A percentile compares a stretch with the other conserved stretches of the same genome.
Evolutionary conservation across 2,797 vertebrate species (phyloP).

Genomic region (Phataginus tricuspis): DNA sequence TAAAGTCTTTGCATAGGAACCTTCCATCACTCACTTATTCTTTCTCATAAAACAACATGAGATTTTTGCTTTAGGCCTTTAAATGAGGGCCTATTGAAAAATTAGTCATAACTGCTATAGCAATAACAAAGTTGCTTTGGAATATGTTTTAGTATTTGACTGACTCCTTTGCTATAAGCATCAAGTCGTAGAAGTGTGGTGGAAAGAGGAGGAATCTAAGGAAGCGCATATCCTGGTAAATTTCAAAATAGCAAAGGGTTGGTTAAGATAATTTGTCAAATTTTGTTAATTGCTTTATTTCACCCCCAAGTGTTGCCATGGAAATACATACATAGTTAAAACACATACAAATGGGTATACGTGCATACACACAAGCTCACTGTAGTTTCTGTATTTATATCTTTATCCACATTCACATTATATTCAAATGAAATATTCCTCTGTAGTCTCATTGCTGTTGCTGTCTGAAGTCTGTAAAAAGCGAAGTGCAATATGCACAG

Average conservation of each 20-base stretch:
- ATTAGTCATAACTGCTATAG: constrained; percentile 59
- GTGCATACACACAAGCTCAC: not conserved
- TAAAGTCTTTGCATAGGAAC: constrained; percentile 61
- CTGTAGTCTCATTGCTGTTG: not conserved
- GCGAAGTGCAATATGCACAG: not conserved
- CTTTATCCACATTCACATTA: not conserved
- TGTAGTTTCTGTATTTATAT: not conserved
- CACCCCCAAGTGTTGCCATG: constrained; percentile 48
- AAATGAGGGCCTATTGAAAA: constrained; percentile 59
- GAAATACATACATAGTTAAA: constrained; percentile 62
- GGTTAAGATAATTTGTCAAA: constrained; percentile 29
- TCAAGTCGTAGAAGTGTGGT: not conserved
- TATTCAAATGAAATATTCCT: not conserved
- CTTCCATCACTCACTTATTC: constrained; percentile 15
- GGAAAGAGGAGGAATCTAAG: not conserved
- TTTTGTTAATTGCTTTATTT: constrained; percentile 50
- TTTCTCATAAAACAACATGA: constrained; percentile 48
- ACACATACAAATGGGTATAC: not conserved
- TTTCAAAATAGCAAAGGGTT: constrained; percentile 39
- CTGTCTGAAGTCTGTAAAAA: constrained; percentile 4
- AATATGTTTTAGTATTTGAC: constrained; percentile 57
- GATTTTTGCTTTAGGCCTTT: constrained; percentile 36
- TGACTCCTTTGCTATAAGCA: not conserved
- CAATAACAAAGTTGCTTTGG: constrained; percentile 54
- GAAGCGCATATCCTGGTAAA: not conserved